Evolutionary conservation across 2,888 invertebrate genomes (phyloP).

Genomic region (Serripes groenlandicus): DNA sequence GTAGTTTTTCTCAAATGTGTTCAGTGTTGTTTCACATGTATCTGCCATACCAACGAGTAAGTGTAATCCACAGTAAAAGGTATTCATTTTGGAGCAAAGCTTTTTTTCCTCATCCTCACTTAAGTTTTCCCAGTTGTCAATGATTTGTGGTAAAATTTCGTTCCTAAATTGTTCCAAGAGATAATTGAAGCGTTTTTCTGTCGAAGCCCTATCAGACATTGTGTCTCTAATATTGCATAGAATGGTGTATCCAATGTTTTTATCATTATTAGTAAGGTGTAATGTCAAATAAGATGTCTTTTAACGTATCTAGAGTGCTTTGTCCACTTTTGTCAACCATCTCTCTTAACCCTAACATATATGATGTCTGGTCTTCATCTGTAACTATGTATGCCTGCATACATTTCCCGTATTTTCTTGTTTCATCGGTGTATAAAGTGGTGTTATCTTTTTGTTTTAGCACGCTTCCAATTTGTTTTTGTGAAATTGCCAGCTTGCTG

Average conservation of each 20-base stretch:
- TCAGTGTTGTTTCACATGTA: conserved; percentile 46
- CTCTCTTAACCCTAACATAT: conserved; percentile 46
- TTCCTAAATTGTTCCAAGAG: conserved; percentile 45
- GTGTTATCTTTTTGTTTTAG: conserved; percentile 28
- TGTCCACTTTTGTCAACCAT: conserved; percentile 50
- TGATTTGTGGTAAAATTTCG: conserved; percentile 41
- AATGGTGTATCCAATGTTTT: conserved; percentile 46
- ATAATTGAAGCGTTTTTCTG: conserved; percentile 59
- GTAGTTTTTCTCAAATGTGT: conserved; percentile 53
- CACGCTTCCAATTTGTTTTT: conserved; percentile 37
- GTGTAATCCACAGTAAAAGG: conserved; percentile 66
- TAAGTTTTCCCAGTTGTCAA: conserved; percentile 40
- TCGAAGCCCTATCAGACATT: conserved; percentile 62
- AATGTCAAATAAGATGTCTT: conserved; percentile 46
- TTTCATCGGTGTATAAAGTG: conserved; percentile 67
- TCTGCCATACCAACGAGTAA: conserved; percentile 62
- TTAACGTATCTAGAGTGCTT: conserved; percentile 41
- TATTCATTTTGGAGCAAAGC: conserved; percentile 58
- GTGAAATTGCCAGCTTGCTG: conserved; percentile 43
- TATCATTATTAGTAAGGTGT: conserved; percentile 21
- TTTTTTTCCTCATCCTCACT: conserved; percentile 31
- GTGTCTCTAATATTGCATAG: conserved; percentile 59
- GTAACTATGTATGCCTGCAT: conserved; percentile 50
- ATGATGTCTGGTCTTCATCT: conserved; percentile 38
- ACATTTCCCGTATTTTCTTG: conserved; percentile 58